Conservation (phyloP, 2,888 invertebrate genomes). For the Caenorhabditis sp. region DNA sequence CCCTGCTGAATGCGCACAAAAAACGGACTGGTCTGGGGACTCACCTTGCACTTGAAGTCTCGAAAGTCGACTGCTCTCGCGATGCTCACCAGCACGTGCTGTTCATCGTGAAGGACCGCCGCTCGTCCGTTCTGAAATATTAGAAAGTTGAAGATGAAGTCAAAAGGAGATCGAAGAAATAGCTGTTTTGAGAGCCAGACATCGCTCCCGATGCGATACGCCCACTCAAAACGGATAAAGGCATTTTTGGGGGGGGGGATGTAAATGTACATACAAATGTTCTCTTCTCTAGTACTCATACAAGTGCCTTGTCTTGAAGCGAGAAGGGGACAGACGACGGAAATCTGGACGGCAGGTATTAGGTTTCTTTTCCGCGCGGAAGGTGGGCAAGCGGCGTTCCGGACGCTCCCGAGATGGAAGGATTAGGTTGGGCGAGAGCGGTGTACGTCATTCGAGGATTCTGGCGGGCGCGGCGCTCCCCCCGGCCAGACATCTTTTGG, state of each 20-base stretch:
- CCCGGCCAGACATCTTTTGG: too few species aligned
- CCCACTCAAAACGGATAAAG: slow-evolving; percentile 25
- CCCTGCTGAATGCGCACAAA: slow-evolving; percentile 24
- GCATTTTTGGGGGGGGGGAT: neutral
- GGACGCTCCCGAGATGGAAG: slow-evolving; percentile 48
- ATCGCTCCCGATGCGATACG: neutral
- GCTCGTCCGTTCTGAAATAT: slow-evolving; percentile 73
- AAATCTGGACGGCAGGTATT: slow-evolving; percentile 46
- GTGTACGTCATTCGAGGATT: neutral
- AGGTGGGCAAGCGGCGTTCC: slow-evolving; percentile 26
- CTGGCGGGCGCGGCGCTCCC: too few species aligned
- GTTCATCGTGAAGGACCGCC: slow-evolving; percentile 69
- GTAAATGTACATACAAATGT: neutral
- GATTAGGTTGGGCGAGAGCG: slow-evolving; percentile 7
- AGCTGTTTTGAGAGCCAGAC: neutral
- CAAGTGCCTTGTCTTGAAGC: too few species aligned
- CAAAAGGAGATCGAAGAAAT: neutral
- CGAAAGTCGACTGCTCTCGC: slow-evolving; percentile 72
- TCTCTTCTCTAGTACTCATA: slow-evolving; percentile 16
- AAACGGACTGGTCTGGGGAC: slow-evolving; percentile 35
- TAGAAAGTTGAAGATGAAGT: neutral
- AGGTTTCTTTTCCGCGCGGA: slow-evolving; percentile 29
- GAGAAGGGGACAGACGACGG: slow-evolving; percentile 21
- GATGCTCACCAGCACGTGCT: slow-evolving; percentile 67
- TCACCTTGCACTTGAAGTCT: slow-evolving; percentile 74